A percentile compares a stretch with the other conserved stretches of the same genome.
phyloP scores from a whole-genome alignment of 2,797 vertebrate species.

The Okamejei kenojei region DNA sequence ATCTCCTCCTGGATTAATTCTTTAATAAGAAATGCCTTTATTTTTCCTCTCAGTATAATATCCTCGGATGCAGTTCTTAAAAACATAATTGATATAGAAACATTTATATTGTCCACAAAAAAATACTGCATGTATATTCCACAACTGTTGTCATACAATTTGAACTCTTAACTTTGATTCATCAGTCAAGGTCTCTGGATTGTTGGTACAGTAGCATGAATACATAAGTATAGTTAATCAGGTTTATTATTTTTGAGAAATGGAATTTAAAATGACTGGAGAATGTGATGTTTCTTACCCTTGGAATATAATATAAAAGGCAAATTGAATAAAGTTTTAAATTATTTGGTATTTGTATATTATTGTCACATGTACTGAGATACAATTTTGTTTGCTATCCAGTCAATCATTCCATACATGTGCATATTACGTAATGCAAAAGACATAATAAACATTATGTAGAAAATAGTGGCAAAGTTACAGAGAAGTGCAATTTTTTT shows the following conservation, averaged over 20 bases:
- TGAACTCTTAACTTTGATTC: too few species aligned
- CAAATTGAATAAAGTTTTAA: background rate
- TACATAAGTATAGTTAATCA: background rate
- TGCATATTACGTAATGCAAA: too few species aligned
- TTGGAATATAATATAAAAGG: background rate
- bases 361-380: too few species aligned
- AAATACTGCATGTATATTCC: too few species aligned
- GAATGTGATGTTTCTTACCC: background rate
- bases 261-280: background rate
- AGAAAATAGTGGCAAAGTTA: too few species aligned
- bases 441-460: too few species aligned
- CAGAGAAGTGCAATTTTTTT: too few species aligned
- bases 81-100: background rate
- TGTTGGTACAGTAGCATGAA: background rate
- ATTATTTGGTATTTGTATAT: too few species aligned
- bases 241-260: background rate
- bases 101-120: background rate
- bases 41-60: background rate
- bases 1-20: background rate
- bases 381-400: too few species aligned
- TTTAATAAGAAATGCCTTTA: background rate
- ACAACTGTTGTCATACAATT: too few species aligned
- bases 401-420: too few species aligned
- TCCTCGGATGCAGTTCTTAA: background rate
- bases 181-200: too few species aligned